These are phyloP conservation scores for Abscondita cerata DNA, from an alignment of 2,888 invertebrate genomes.

Conservation along the genomic window DNA sequence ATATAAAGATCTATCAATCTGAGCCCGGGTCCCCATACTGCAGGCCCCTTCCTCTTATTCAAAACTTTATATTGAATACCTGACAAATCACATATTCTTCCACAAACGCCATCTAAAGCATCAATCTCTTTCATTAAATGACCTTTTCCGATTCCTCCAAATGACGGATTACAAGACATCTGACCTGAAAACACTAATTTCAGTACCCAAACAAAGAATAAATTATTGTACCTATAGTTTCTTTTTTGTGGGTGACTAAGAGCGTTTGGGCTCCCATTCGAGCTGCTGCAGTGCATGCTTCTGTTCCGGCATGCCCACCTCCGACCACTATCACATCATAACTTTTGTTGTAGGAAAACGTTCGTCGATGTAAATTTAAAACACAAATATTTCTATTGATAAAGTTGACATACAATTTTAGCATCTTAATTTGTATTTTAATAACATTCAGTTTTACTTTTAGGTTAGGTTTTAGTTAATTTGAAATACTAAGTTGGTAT, in stretches of 20 bases:
- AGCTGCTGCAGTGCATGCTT: slow-evolving; percentile 84
- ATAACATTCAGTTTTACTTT: too few species aligned
- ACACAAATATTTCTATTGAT: too few species aligned
- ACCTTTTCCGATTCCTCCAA: slow-evolving; percentile 92
- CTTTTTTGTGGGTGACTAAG: slow-evolving; percentile 82
- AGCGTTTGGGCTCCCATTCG: slow-evolving; percentile 82
- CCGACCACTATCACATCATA: slow-evolving; percentile 86
- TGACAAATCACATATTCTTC: slow-evolving; percentile 79
- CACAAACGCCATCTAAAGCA: slow-evolving; percentile 86
- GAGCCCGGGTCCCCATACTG: slow-evolving; percentile 90
- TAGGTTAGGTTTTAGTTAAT: too few species aligned
- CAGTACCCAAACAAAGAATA: background rate
- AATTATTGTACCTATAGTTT: slow-evolving; percentile 74
- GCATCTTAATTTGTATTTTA: too few species aligned
- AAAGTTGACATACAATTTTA: too few species aligned
- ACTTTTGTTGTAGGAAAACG: slow-evolving; percentile 21
- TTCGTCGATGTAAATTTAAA: too few species aligned
- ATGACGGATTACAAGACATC: slow-evolving; percentile 95
- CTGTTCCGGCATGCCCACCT: slow-evolving; percentile 91
- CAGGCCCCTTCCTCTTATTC: slow-evolving; percentile 84
- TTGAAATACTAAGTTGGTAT: too few species aligned
- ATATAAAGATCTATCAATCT: slow-evolving; percentile 84
- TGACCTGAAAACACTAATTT: slow-evolving; percentile 65
- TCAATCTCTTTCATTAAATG: slow-evolving; percentile 88
- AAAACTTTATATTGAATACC: slow-evolving; percentile 82